Conservation (phyloP, 2,888 invertebrate species). For the Allophyes oxyacanthae region DNA sequence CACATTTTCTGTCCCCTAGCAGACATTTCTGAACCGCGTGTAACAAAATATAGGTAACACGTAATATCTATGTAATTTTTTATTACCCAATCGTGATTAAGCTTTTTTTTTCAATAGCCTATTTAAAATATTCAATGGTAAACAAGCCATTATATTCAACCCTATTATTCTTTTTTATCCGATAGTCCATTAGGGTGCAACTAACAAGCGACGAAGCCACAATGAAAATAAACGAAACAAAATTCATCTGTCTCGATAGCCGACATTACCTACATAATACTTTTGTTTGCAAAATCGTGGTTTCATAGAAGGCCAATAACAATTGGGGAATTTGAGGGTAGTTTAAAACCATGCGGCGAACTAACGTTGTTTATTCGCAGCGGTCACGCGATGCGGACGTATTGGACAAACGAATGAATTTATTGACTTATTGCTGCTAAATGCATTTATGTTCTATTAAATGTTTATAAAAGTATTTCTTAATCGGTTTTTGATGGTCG, state of each 20-base stretch:
- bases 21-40: too few relatives aligned
- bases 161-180: slow-evolving; percentile 13
- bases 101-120: slow-evolving; percentile 28
- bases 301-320: slow-evolving; percentile 54
- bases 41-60: too few relatives aligned
- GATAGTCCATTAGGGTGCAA: slow-evolving; percentile 24
- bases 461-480: slow-evolving; percentile 8
- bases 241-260: slow-evolving; percentile 41
- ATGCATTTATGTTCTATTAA: slow-evolving; percentile 12
- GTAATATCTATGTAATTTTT: slow-evolving; percentile 5
- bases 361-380: slow-evolving; percentile 53
- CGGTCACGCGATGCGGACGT: slow-evolving; percentile 66
- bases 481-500: too few relatives aligned
- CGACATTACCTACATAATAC: slow-evolving; percentile 36
- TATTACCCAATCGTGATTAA: slow-evolving; percentile 22
- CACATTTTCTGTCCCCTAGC: too few relatives aligned
- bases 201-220: slow-evolving; percentile 27
- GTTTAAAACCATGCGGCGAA: slow-evolving; percentile 46
- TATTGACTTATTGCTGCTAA: slow-evolving; percentile 43
- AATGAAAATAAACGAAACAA: slow-evolving; percentile 57
- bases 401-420: slow-evolving; percentile 52
- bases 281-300: slow-evolving; percentile 42
- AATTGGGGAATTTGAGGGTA: slow-evolving; percentile 60
- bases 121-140: slow-evolving; percentile 31
- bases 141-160: slow-evolving; percentile 24